These are phyloP conservation scores for Sebastes elongatus DNA, from an alignment of 2,797 vertebrate species.

Conservation along the genomic window DNA sequence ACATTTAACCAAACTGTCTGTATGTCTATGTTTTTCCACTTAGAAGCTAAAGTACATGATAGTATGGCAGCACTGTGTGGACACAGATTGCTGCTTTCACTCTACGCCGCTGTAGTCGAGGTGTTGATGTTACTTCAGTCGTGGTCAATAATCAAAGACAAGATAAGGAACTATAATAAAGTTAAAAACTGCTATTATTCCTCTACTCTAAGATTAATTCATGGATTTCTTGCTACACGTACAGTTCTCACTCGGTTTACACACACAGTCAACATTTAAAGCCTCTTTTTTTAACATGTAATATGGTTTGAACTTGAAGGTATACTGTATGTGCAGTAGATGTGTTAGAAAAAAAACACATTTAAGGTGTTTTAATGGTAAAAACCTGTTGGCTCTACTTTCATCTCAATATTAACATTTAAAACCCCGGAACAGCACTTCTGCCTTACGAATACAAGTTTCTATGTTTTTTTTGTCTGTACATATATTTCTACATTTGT, in stretches of 20 bases:
- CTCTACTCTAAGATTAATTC: neutral
- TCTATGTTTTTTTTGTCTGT: slow-evolving; percentile 50
- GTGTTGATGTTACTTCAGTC: neutral
- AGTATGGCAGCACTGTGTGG: neutral
- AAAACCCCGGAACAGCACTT: slow-evolving; percentile 65
- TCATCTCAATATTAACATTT: slow-evolving; percentile 9
- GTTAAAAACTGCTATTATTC: neutral
- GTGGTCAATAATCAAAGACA: neutral
- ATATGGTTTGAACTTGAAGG: neutral
- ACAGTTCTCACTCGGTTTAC: slow-evolving; percentile 24
- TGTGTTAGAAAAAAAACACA: slow-evolving; percentile 16
- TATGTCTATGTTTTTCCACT: neutral
- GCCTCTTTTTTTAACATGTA: neutral
- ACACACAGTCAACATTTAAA: neutral
- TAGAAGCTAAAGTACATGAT: neutral
- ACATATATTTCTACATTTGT: slow-evolving; percentile 69
- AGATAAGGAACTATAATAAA: slow-evolving; percentile 1
- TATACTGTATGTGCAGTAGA: slow-evolving; percentile 46
- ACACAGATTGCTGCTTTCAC: neutral
- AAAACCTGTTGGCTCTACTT: slow-evolving; percentile 24
- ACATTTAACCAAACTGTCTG: neutral
- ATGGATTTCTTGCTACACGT: neutral
- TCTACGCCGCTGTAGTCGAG: neutral
- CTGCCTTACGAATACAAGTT: slow-evolving; percentile 73
- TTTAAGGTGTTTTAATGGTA: neutral